Conservation (phyloP, 1,140 invertebrate genomes). For the Ceratosolen fusciceps region DNA sequence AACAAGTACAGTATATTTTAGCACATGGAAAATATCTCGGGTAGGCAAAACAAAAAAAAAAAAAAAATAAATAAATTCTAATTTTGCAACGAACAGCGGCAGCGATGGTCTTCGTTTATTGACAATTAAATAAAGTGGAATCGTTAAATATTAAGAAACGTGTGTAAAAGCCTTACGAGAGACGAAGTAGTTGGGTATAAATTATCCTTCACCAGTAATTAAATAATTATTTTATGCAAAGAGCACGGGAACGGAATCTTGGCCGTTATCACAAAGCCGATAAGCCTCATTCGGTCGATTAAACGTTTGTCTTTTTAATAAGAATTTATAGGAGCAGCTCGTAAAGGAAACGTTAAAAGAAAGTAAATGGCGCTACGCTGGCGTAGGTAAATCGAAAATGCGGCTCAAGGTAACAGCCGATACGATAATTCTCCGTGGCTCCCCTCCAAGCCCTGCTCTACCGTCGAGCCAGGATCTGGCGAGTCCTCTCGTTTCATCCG, state of each 20-base stretch:
- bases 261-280: neutral
- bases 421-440: slow-evolving; percentile 19
- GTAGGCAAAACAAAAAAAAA: neutral
- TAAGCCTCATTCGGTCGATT: neutral
- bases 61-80: too few relatives aligned
- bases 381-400: neutral
- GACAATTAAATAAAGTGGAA: too few relatives aligned
- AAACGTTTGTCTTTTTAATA: slow-evolving; percentile 16
- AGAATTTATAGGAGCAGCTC: neutral
- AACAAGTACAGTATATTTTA: neutral
- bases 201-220: neutral
- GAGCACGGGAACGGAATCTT: neutral
- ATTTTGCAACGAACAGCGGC: too few relatives aligned
- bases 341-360: slow-evolving; percentile 13
- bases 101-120: too few relatives aligned
- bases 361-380: too few relatives aligned
- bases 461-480: too few relatives aligned
- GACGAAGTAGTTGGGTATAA: neutral
- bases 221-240: neutral
- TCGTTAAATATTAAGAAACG: too few relatives aligned
- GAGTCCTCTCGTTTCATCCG: slow-evolving; percentile 3
- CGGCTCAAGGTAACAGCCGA: slow-evolving; percentile 2
- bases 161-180: neutral
- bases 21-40: neutral
- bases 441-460: too few relatives aligned